phyloP scores from a whole-genome alignment of 2,113 vertebrate species.

The Pseudorectes ferrugineus region DNA sequence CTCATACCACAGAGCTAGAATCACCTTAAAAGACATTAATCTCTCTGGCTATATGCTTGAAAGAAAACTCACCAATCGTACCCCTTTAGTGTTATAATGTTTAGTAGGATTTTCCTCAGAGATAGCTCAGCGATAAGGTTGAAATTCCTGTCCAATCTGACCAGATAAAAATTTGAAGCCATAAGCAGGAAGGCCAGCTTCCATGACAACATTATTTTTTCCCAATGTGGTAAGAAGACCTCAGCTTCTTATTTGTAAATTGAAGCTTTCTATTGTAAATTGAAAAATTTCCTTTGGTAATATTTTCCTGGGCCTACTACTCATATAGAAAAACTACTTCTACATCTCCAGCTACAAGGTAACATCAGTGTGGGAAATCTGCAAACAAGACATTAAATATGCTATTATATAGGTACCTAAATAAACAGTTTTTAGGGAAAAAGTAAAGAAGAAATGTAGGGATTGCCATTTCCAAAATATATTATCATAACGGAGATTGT shows the following conservation, averaged over 20 bases:
- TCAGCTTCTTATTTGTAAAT: background rate
- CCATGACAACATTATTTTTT: background rate
- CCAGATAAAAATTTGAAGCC: background rate
- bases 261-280: background rate
- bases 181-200: background rate
- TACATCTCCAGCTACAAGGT: background rate
- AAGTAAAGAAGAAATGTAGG: background rate
- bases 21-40: rapidly evolving
- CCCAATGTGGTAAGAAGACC: background rate
- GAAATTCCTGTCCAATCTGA: background rate
- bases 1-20: background rate
- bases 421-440: background rate
- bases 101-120: background rate
- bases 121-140: background rate
- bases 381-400: background rate
- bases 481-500: rapidly evolving
- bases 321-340: background rate
- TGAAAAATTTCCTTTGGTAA: background rate
- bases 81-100: background rate
- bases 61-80: background rate
- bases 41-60: background rate
- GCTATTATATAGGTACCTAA: background rate
- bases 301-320: background rate
- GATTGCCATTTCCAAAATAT: background rate
- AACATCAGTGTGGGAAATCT: background rate